Evolutionary conservation across 2,797 vertebrate genomes (phyloP), one percentile per base, ranked within the genome.

Genomic region (Lithobates sylvaticus): DNA sequence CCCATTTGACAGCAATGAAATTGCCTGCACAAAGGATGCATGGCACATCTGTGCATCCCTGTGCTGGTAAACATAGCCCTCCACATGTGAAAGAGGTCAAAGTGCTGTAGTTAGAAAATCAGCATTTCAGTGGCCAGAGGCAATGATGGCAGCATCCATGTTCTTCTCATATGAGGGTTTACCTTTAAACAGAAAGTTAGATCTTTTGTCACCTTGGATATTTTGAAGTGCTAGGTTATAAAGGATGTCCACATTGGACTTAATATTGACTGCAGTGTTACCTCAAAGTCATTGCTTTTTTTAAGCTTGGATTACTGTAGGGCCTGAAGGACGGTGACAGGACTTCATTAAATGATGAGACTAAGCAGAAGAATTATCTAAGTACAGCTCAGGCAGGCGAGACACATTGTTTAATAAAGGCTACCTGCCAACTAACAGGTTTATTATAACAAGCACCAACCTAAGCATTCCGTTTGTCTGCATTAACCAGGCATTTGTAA

Each of bases 251-350:
- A 64, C 34, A 79, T 74, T 67, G 21, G 76, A 84, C 27, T 79
- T 26, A 42, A 79, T 74, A 85, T 74, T 65, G 76, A 85, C 84
- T 85, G 83, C 84, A 74, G 76, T 67, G 84, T 73, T 78, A 70
- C 68, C 83, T 72, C 68, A 84, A 84, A 78, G 76, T 84, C 50
- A 84, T 73, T 73, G 69, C 54, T 69, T 79, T 73, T 80, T 58
- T 77, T 69, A 85, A 74, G 84, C 84, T 85, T 72, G 64, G 84
- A 81, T 85, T 85, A 85, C 70, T 75, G 76, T 75, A 70, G 77
- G 77, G 71, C 69, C 77, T 80, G 84, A 81, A 80, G 84, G 84
- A 85, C 77, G 74, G 68, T 79, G 84, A 79, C 84, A 85, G 76
- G 84, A 85, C 76, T 79, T 79, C 76, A 85, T 85, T 85, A 85